Base-by-base conservation (phyloP, 2,888 invertebrate genomes). In the Drosophila affinis region DNA sequence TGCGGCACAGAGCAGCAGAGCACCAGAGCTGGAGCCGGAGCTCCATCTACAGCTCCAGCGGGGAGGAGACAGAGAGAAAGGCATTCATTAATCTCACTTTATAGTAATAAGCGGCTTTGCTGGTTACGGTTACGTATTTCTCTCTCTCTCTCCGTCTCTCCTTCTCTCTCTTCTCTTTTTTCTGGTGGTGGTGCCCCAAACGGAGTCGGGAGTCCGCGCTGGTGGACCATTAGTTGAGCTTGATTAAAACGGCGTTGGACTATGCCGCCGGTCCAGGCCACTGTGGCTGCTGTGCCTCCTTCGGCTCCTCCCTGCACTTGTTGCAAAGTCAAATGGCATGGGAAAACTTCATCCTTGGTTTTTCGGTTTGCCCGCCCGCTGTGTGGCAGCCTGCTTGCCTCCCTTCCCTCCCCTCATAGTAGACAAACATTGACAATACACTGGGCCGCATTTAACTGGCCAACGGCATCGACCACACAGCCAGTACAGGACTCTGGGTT, bases 41-140 rank as follows among this genome's bases (percentile, higher is more conserved):
- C 62, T 56, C 7, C 24, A 24, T 0, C 24, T 24, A 3, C 24
- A 24, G 24, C 24, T 4, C 24, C 24, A 24, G 24, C 47, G 17
- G 27, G 61, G 51, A 34, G 49, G n/a, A 39, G 39, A 7, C 39
- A n/a, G 39, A 39, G 39, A 39, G 39, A 39, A 39, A 39, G 12
- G 61, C 76, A 85, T 89, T 89, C 86, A 87, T 90, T 89, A 85
- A 90, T 87, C 88, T 89, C 86, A 90, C 87, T 87, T 87, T 90
- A 90, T 89, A 85, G 88, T 89, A 87, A 87, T 89, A 89, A 89
- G 86, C 89, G 89, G 90, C 83, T 79, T 82, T 89, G 75, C 72
- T 68, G 86, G 87, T 81, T 77, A 67, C 74, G 71, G 71, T 76
- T 88, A 63, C 84, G 72, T 70, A 14, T 39, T 39, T 64, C 62